Conservation (phyloP, 92 coral and sea anemone genomes). For the Phenganax marumi region DNA sequence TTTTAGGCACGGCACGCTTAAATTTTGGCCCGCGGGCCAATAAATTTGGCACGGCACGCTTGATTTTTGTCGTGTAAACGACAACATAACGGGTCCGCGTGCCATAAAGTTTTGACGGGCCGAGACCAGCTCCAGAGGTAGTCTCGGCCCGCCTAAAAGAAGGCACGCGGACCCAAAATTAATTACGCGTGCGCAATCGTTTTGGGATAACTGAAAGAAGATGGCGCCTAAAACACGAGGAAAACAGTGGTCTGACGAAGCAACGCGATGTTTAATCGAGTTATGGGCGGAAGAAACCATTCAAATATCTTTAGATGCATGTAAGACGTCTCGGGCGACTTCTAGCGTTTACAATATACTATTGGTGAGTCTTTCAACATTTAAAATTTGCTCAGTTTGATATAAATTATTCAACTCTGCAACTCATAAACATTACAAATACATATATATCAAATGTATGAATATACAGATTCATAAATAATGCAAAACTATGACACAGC, state of each 20-base stretch:
- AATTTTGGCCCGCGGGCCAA: too few species aligned
- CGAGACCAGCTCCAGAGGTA: neutral
- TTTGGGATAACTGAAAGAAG: neutral
- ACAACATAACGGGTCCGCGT: too few species aligned
- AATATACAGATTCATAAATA: too few species aligned
- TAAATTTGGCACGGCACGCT: too few species aligned
- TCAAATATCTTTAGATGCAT: conserved; percentile 43
- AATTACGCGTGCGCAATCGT: conserved; percentile 4
- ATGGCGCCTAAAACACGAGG: conserved; percentile 30
- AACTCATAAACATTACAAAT: too few species aligned
- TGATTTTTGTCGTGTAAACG: too few species aligned
- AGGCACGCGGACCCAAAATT: neutral
- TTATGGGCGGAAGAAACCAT: conserved; percentile 56
- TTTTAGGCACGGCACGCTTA: too few species aligned
- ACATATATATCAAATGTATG: too few species aligned
- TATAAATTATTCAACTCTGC: too few species aligned
- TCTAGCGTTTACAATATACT: conserved; percentile 41
- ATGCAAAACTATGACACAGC: too few species aligned
- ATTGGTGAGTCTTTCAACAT: conserved; percentile 30
- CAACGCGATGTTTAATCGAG: conserved; percentile 40
- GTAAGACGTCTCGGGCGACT: conserved; percentile 50
- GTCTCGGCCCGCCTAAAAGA: neutral
- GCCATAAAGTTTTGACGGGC: too few species aligned
- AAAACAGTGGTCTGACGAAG: conserved; percentile 46
- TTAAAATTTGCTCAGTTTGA: neutral